phyloP scores from a whole-genome alignment of 2,797 vertebrate species.

The Tympanoctomys barrerae region DNA sequence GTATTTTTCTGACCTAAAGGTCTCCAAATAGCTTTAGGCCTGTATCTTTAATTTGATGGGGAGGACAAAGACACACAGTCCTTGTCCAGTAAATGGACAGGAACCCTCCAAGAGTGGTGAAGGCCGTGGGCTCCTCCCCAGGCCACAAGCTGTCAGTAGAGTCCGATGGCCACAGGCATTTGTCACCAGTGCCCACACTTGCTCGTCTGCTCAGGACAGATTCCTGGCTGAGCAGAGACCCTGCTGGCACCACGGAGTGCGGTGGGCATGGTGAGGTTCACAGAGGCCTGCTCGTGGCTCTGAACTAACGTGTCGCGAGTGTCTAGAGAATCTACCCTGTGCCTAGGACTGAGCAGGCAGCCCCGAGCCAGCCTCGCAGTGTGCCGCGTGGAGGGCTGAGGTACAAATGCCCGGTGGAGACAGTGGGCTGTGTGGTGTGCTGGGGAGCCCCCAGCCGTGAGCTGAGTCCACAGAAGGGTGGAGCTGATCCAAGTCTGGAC shows the following conservation, averaged over 20 bases:
- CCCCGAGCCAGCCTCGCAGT: background rate
- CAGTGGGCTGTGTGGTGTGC: too few species aligned
- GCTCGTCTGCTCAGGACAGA: background rate
- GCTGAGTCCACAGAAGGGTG: background rate
- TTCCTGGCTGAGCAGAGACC: background rate
- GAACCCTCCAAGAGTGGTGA: background rate
- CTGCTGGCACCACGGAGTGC: background rate
- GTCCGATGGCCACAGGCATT: background rate
- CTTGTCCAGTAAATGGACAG: background rate
- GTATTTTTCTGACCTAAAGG: background rate
- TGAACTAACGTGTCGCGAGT: background rate
- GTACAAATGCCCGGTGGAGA: background rate
- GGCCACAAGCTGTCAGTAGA: background rate
- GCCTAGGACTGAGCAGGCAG: background rate
- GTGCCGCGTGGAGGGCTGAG: rapidly evolving
- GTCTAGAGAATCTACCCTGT: background rate
- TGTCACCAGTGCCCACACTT: background rate
- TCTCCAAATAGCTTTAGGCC: background rate
- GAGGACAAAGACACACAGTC: background rate
- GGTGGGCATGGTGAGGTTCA: background rate
- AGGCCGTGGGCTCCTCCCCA: background rate
- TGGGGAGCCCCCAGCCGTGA: background rate
- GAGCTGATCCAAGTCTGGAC: background rate
- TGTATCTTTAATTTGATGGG: background rate
- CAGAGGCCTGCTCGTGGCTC: background rate